Base-by-base conservation (phyloP, 1,140 invertebrate species). In the Drosophila sechellia region DNA sequence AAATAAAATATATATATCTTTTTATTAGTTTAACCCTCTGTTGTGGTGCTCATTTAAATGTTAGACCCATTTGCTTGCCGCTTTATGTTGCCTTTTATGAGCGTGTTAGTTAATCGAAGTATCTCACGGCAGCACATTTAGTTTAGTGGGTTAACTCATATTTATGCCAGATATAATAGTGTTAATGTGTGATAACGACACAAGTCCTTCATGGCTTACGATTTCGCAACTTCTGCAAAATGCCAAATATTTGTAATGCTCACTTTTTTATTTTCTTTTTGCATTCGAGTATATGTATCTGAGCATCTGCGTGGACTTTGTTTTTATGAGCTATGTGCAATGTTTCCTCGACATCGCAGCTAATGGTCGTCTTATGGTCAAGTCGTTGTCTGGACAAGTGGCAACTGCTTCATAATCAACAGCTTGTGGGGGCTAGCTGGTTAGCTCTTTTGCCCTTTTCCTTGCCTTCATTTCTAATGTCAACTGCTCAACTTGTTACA, bases 371-470 rank as follows among this genome's bases (percentile, higher is more conserved):
- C 20, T 20, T 43, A 20, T 46, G 63, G 35, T 20, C 49, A 72
- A 84, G 49, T 58, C 37, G 60, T 46, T 81, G 59, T 43, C 66
- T 77, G 81, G 45, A 63, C 64, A 83, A 83, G 77, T 64, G 58
- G 76, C 71, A 84, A 84, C 64, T 63, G 60, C 60, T 79, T 54
- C 76, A 81, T 77, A 86, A 85, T 77, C 6, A 8, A 31, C 6
- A 31, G 6, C 31, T 31, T 84, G 77, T 63, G 27, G 34, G 55
- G 68, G 17, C 69, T 43, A 68, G 39, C 52, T 45, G 40, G 45
- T 48, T 46, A 57, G 78, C 35, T 35, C 45, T 75, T 74, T 52
- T 58, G 66, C 10, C 25, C 50, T 66, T 55, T 46, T 40, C 46
- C 3, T 40, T 69, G 17, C 11, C 48, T 45, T 39, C 37, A 45